phyloP scores from a whole-genome alignment of 2,113 vertebrate species.

The Mellivora capensis region DNA sequence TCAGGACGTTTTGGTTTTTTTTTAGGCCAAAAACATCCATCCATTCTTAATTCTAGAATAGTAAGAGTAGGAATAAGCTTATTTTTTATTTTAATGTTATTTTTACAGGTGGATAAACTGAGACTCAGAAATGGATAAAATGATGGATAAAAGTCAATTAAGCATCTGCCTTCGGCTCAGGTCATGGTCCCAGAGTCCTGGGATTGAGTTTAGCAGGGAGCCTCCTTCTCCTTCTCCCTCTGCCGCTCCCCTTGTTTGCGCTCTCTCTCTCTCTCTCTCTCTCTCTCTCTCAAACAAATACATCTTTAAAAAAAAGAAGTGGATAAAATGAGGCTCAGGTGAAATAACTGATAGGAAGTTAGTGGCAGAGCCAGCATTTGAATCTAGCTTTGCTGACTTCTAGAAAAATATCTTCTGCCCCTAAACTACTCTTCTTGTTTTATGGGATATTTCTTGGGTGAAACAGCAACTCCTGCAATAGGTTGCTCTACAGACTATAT shows the following conservation, averaged over 20 bases:
- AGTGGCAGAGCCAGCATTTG: not conserved
- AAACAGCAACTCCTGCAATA: not conserved
- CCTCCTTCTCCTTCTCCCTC: too few relatives aligned
- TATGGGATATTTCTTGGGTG: not conserved
- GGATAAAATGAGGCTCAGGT: not conserved
- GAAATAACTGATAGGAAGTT: not conserved
- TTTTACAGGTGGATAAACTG: not conserved
- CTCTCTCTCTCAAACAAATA: too few relatives aligned
- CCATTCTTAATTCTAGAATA: not conserved
- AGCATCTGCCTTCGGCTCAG: too few relatives aligned
- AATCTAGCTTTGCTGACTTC: not conserved
- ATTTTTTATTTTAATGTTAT: not conserved
- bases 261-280: too few relatives aligned
- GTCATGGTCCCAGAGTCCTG: too few relatives aligned
- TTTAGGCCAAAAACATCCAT: not conserved
- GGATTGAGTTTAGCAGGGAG: too few relatives aligned
- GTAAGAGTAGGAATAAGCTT: not conserved
- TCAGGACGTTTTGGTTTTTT: not conserved
- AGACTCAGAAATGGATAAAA: not conserved
- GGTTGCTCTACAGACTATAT: not conserved
- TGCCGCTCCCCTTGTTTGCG: too few relatives aligned
- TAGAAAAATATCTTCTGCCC: not conserved
- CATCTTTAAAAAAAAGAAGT: not conserved
- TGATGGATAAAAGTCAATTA: not conserved
- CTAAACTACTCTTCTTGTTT: not conserved